Conservation (phyloP, 2,113 vertebrate genomes). For the Zapornia atra region DNA sequence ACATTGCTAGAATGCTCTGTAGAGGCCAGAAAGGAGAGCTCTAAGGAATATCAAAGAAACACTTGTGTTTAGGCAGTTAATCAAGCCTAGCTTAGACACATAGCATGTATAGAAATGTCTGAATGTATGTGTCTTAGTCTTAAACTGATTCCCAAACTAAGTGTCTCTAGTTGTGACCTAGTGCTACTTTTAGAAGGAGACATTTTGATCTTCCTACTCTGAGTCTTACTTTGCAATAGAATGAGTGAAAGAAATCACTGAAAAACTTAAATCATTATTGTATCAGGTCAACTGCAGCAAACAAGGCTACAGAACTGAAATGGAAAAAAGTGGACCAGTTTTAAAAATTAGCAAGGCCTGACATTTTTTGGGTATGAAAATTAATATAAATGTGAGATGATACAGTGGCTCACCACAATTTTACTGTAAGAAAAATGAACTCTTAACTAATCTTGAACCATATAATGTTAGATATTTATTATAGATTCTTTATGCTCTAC, state of each 20-base stretch:
- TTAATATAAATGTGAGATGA: neutral
- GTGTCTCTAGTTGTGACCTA: neutral
- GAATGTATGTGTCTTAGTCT: neutral
- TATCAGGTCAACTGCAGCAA: neutral
- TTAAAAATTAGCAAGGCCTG: neutral
- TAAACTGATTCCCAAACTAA: neutral
- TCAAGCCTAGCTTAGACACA: neutral
- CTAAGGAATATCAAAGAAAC: neutral
- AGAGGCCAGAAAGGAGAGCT: neutral
- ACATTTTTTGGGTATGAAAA: neutral
- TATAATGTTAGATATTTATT: neutral
- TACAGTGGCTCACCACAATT: neutral
- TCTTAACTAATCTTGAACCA: neutral
- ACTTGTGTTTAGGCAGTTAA: neutral
- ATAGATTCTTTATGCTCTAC: neutral
- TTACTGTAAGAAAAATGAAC: neutral
- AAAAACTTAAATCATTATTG: neutral
- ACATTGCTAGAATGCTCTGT: neutral
- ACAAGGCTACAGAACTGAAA: neutral
- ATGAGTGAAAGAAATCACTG: neutral
- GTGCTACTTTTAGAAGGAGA: neutral
- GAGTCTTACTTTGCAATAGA: neutral
- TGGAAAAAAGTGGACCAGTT: neutral
- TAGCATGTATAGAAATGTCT: neutral
- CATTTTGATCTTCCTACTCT: neutral